These are phyloP conservation scores for Sesamia nonagrioides DNA, from an alignment of 1,140 invertebrate species.

Conservation along the genomic window DNA sequence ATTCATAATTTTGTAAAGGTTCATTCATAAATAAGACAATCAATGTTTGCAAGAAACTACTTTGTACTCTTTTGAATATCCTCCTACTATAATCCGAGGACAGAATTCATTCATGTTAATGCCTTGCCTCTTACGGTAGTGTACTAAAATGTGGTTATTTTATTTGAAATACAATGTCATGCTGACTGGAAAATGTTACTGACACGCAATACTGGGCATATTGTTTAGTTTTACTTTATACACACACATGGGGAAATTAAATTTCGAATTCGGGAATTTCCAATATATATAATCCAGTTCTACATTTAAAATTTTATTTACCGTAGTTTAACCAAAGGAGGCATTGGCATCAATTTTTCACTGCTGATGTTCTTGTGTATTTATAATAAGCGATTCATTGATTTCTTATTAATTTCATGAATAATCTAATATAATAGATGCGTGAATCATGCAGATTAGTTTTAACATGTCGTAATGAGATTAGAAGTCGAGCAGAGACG, in stretches of 20 bases:
- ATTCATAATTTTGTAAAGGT: conserved; percentile 36
- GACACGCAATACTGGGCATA: no score
- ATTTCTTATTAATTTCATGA: not conserved
- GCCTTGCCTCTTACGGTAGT: conserved; percentile 11
- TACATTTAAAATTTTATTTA: not conserved
- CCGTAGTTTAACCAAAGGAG: not conserved
- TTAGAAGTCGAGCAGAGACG: not conserved
- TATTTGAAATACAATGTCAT: conserved; percentile 3
- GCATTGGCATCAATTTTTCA: not conserved
- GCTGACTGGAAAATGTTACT: not conserved
- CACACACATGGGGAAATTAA: not conserved
- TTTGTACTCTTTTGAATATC: conserved; percentile 38
- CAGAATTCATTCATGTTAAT: conserved; percentile 37
- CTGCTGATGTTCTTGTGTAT: not conserved
- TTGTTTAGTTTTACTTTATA: not conserved
- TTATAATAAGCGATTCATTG: conserved; percentile 6
- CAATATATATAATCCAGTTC: no score
- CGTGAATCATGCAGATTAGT: conserved; percentile 19
- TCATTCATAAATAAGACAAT: conserved; percentile 47
- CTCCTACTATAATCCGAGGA: conserved; percentile 5
- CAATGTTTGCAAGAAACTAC: conserved; percentile 23
- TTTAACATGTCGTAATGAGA: conserved; percentile 4
- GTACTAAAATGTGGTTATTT: conserved; percentile 25
- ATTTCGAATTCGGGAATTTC: not conserved
- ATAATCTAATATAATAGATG: not conserved